These are phyloP conservation scores for Cosmorhoe ocellata DNA, from an alignment of 2,888 invertebrate species.

Conservation along the genomic window DNA sequence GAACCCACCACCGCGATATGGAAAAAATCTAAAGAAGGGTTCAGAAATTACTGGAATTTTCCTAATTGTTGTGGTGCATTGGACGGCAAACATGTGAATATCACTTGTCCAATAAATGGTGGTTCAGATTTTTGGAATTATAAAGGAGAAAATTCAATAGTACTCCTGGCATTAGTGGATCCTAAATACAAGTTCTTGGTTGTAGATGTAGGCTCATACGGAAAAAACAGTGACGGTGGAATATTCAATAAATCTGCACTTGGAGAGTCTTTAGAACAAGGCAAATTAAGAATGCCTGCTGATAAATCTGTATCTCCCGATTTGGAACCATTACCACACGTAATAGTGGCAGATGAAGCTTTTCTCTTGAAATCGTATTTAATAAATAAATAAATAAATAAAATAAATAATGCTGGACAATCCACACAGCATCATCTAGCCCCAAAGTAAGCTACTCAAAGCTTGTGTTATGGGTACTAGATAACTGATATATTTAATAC, in stretches of 20 bases:
- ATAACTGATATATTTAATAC: too few species aligned
- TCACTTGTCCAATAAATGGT: neutral
- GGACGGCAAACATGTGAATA: neutral
- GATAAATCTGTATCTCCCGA: too few species aligned
- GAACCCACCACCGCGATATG: neutral
- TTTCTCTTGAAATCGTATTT: too few species aligned
- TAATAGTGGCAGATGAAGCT: too few species aligned
- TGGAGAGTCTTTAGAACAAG: too few species aligned
- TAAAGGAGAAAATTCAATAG: neutral
- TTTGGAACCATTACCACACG: too few species aligned
- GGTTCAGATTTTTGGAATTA: neutral
- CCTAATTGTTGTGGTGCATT: neutral
- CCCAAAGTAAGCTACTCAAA: too few species aligned
- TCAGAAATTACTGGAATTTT: neutral
- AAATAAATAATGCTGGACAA: too few species aligned
- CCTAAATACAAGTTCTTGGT: slow-evolving; percentile 1
- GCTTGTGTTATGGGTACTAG: too few species aligned
- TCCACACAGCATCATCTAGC: too few species aligned
- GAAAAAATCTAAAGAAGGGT: neutral
- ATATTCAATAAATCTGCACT: neutral
- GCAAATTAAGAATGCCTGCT: too few species aligned
- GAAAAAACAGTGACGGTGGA: neutral
- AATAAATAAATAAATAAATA: too few species aligned
- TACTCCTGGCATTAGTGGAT: slow-evolving; percentile 3
- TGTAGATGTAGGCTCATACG: slow-evolving; percentile 2